phyloP scores from a whole-genome alignment of 2,888 invertebrate species.

The Nemapogon koenigi region DNA sequence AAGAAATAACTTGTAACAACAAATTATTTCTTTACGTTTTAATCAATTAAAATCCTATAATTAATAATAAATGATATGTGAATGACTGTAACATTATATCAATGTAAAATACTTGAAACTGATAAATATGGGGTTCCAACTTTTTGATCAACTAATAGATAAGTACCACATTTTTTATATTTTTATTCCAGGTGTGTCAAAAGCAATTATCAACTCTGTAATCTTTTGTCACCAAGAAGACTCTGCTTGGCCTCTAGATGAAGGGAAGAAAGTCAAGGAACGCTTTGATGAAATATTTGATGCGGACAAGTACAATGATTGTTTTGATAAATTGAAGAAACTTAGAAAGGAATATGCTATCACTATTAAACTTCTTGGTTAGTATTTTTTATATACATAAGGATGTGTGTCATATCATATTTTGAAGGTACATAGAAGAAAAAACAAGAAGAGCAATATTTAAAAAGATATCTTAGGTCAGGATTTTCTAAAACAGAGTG shows the following conservation, averaged over 20 bases:
- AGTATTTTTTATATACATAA: too few relatives aligned
- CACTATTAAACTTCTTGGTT: conserved; percentile 62
- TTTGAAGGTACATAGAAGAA: too few relatives aligned
- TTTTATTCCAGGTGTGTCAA: conserved; percentile 80
- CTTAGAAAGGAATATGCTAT: conserved; percentile 67
- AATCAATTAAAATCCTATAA: too few relatives aligned
- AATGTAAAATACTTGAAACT: too few relatives aligned
- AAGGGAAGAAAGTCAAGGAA: conserved; percentile 90
- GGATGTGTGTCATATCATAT: too few relatives aligned
- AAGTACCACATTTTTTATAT: conserved; percentile 3
- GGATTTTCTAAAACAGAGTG: too few relatives aligned
- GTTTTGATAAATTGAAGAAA: conserved; percentile 77
- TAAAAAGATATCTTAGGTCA: too few relatives aligned
- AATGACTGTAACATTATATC: too few relatives aligned
- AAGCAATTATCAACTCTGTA: conserved; percentile 93
- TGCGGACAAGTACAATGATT: conserved; percentile 89
- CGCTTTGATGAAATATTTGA: conserved; percentile 99
- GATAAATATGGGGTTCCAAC: background rate
- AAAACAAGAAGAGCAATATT: too few relatives aligned
- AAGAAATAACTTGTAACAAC: too few relatives aligned
- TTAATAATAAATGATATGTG: too few relatives aligned
- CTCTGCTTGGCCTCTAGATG: conserved; percentile 94
- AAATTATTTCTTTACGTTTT: too few relatives aligned
- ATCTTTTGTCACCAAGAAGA: conserved; percentile 99
- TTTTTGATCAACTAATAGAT: background rate